These are phyloP conservation scores for Festucalex cinctus DNA, from an alignment of 2,113 vertebrate genomes.

Conservation along the genomic window DNA sequence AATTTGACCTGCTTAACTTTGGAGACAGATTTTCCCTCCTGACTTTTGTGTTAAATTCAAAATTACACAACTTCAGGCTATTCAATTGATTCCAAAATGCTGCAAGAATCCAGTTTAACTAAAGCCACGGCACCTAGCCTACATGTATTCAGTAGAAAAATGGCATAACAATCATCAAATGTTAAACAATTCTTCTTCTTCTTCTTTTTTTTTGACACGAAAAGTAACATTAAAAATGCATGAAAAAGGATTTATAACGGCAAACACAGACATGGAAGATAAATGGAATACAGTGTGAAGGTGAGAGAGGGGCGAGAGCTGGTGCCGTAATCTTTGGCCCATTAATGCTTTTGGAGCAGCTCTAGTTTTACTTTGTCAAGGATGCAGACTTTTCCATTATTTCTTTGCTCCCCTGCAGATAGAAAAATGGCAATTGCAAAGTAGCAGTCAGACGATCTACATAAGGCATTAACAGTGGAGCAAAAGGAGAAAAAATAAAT, in stretches of 20 bases:
- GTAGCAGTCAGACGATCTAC: conserved; percentile 41
- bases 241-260: conserved; percentile 27
- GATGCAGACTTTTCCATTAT: conserved; percentile 27
- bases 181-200: conserved; percentile 18
- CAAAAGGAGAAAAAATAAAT: conserved; percentile 9
- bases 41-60: too few species aligned
- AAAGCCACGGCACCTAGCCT: neutral
- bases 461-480: conserved; percentile 48
- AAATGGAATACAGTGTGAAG: conserved; percentile 31
- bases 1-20: too few species aligned
- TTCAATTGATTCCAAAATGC: neutral
- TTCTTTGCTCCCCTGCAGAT: conserved; percentile 35
- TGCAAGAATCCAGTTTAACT: neutral
- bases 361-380: conserved; percentile 39
- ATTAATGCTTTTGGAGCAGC: conserved; percentile 40
- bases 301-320: conserved; percentile 6
- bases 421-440: conserved; percentile 40
- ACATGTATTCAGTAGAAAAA: conserved; percentile 9
- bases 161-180: conserved; percentile 4
- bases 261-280: conserved; percentile 29
- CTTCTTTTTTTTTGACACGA: conserved; percentile 14
- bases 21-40: too few species aligned
- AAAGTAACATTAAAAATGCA: conserved; percentile 31
- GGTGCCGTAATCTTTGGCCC: conserved; percentile 34
- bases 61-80: too few species aligned